Evolutionary conservation across 2,113 vertebrate species (phyloP).

Genomic region (Pongo abelii): DNA sequence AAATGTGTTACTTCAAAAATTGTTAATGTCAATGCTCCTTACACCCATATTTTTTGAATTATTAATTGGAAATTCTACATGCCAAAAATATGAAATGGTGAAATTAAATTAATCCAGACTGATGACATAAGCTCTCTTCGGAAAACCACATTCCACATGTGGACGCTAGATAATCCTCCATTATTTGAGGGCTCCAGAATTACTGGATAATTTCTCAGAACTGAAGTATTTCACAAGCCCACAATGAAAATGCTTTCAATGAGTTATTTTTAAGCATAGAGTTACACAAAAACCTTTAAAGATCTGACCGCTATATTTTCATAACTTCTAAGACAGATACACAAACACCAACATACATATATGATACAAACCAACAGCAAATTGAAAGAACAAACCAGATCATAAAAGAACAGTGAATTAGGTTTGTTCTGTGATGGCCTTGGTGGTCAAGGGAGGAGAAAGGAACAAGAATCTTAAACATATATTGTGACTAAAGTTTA

Average conservation of each 20-base stretch:
- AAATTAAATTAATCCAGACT: constrained; percentile 84
- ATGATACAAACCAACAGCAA: background rate
- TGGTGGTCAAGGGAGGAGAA: background rate
- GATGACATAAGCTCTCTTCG: constrained; percentile 82
- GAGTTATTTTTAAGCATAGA: background rate
- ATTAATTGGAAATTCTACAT: constrained; percentile 85
- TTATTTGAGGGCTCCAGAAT: constrained; percentile 47
- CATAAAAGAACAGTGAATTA: background rate
- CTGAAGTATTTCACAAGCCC: constrained; percentile 30
- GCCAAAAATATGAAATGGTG: constrained; percentile 83
- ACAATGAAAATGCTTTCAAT: constrained; percentile 19
- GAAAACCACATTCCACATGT: constrained; percentile 82
- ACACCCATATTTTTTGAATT: constrained; percentile 80
- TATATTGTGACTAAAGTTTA: background rate
- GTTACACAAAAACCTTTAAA: background rate
- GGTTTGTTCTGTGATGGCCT: background rate
- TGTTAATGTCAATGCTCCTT: constrained; percentile 68
- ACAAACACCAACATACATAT: background rate
- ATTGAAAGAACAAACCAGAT: background rate
- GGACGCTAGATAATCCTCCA: constrained; percentile 52
- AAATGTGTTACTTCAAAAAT: constrained; percentile 77
- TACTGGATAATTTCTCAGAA: constrained; percentile 46
- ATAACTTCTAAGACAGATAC: constrained; percentile 22
- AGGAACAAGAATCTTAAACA: background rate
- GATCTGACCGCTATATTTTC: background rate